A percentile compares a stretch with the other conserved stretches of the same genome.
Evolutionary conservation across 2,888 invertebrate species (phyloP).

Genomic region (Caenorhabditis panamensis): DNA sequence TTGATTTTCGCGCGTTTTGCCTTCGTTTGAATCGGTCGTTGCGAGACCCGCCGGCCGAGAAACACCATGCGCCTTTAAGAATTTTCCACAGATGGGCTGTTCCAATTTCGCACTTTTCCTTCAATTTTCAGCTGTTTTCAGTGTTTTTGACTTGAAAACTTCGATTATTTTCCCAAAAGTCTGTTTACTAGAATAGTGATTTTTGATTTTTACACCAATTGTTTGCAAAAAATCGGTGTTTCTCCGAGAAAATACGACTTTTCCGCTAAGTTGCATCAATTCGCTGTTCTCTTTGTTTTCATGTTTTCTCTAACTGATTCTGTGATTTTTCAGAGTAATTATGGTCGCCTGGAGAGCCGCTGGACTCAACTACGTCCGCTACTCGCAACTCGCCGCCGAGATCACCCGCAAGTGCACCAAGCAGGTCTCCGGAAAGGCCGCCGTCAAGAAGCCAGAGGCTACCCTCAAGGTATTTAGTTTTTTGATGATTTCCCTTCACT

Average conservation of each 20-base stretch:
- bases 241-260: neutral
- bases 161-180: neutral
- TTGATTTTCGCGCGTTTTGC: constrained; percentile 55
- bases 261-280: neutral
- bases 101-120: constrained; percentile 13
- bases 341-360: constrained; percentile 77
- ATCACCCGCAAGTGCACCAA: constrained; percentile 88
- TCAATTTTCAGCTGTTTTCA: neutral
- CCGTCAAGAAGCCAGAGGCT: constrained; percentile 57
- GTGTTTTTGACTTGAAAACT: constrained; percentile 9
- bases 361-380: constrained; percentile 91
- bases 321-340: constrained; percentile 21
- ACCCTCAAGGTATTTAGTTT: constrained; percentile 83
- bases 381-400: constrained; percentile 92
- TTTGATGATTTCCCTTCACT: neutral
- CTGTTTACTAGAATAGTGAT: neutral
- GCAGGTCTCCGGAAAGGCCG: constrained; percentile 80
- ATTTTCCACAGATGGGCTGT: constrained; percentile 48
- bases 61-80: constrained; percentile 49
- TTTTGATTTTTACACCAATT: neutral
- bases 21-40: constrained; percentile 23
- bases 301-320: neutral
- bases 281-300: neutral
- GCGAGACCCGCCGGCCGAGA: constrained; percentile 33
- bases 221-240: neutral